Base-by-base conservation (phyloP, 2,888 invertebrate species). In the Tipula unca region DNA sequence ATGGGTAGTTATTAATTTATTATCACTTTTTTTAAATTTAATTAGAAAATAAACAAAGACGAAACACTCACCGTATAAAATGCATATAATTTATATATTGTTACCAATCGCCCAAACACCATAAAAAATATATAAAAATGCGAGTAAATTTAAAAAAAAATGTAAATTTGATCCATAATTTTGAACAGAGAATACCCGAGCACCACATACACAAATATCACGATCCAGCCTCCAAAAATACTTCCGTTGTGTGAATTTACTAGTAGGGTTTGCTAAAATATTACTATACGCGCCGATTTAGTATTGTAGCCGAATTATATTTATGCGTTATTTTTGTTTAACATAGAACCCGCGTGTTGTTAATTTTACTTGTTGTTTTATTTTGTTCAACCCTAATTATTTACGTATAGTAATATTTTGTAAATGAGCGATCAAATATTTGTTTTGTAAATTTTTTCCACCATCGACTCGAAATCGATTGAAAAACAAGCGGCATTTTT, bases 101-200 rank as follows among this genome's bases (percentile, higher is more conserved):
- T 82, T 82, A 85, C 85, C 85, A 82, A 69, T 35, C 69, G 85
- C 85, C 85, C 85, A 85, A 85, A 85, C 85, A 85, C 85, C 85
- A 82, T 82, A 85, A 82, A 82, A 36, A 82, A 25, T 25, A 84
- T 36, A 20, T 84, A 84, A 36, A 36, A 36, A 84, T 84, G 83
- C 36, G 25, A 36, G 83, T 83, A 83, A 39, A 69, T 54, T 54
- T 32, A 29, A 35, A 69, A 54, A 32, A 69, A 85, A 54, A 54
- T 29, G 29, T 25, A 85, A 85, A 25, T 39, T 85, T 82, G 82
- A 32, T 85, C 29, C 25, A 25, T 82, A 29, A 25, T 35, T 54
- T 54, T 54, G 35, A 85, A 35, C 85, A 54, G 69, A 54, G 69
- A 36, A 69, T 69, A 54, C 85, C 85, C 85, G 85, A 85, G 39